Evolutionary conservation across 2,797 vertebrate species (phyloP), one percentile per base, ranked within the genome.

Genomic region (Lacerta viridis): DNA sequence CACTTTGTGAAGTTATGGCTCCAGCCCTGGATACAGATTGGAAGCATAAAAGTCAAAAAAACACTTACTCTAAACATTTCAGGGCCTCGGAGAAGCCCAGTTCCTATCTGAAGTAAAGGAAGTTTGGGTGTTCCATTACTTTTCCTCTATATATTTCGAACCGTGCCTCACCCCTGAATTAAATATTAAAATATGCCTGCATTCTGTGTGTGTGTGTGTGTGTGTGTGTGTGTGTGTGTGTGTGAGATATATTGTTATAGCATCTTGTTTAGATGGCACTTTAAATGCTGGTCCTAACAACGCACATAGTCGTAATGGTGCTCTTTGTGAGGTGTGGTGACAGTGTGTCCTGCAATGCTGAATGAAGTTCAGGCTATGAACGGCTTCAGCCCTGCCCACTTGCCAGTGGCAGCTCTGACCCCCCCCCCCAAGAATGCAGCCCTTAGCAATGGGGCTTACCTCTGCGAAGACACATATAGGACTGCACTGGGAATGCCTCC

Each of bases 1-100:
- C 76, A 94, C 91, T 94, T 90, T 93, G 85, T 88, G 89, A 91
- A 93, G 88, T 84, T 93, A 89, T 79, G 83, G 36, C 74, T 91
- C 93, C 85, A 94, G 86, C 86, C 84, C 76, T 91, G 90, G 90
- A 92, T 89, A 72, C 43, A 74, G 89, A 89, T 80, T 92, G 74
- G n/a, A 91, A 89, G 76, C 85, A 46, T 91, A 86, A 84, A 80
- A 94, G 92, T 83, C 90, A 89, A 36, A 92, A 92, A 92, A 25
- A 4, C 84, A 18, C 87, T 83, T 93, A 46, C 91, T 46, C 43
- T 91, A 91, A 85, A 93, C 91, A 29, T 85, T 93, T 80, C 80
- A 91, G 85, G 39, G 86, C 74, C 85, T 93, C 4, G 78, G 61
- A 94, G 91, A 82, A 84, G 72, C 87, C 89, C 87, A 7, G 5